Evolutionary conservation across 2,797 vertebrate genomes (phyloP), one percentile per base, ranked within the genome.

Genomic region (Melanotaenia pygmaea): DNA sequence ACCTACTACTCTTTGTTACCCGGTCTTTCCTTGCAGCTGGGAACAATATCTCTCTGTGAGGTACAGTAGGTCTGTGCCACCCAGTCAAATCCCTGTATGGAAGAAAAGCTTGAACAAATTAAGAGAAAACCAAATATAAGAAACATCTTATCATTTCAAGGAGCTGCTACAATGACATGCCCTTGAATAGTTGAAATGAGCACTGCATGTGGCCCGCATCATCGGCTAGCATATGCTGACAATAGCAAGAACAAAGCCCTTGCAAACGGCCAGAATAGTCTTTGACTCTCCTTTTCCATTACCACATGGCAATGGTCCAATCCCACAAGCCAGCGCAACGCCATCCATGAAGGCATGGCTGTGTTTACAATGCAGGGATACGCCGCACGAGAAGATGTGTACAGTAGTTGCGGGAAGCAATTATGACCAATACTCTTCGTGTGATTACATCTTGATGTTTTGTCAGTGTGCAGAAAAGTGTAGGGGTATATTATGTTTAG

Each of bases 171-270:
- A 81, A 59, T 74, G 81, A 81, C 74, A 43, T 65, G 73, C 80
- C 80, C 83, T 85, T 80, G 82, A 86, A 64, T 82, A 70, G 73
- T 78, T 76, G 81, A 71, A 77, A 81, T 76, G 59, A 87, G 77
- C 74, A 32, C 80, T 47, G 64, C 50, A 70, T 67, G 77, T 70
- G 60, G 62, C 77, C 80, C 5, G 14, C 59, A 58, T 79, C 81
- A 64, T 74, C 63, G 6, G 62, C 80, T 65, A 67, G 62, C 70
- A 62, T 86, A 78, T 85, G 87, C 90, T 92, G 91, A 93, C 90
- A 88, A 86, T 79, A 76, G 89, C 85, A 85, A 75, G 75, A 87
- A 83, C 81, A 88, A 88, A 91, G 88, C 80, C 72, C 86, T 88
- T 79, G 84, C 74, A 81, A 82, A 82, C 35, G 67, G 74, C 75